Evolutionary conservation across 1,140 invertebrate genomes (phyloP), one percentile per base, ranked within the genome.

Genomic region (Geopemphigus sp.): DNA sequence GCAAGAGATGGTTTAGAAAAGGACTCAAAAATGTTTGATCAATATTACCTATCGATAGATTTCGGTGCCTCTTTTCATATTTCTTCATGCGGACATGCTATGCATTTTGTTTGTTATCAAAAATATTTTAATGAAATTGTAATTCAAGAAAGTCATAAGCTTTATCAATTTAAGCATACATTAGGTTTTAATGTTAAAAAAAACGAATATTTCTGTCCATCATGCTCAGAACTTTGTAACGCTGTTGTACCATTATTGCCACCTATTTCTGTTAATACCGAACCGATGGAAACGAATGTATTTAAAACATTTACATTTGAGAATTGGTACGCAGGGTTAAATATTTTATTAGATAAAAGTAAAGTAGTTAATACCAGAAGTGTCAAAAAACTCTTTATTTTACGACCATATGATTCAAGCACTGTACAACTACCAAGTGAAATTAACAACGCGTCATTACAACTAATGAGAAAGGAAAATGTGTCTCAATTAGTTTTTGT

Each of bases 1-100:
- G 84, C 86, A 82, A 85, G 87, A 80, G 83, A 84, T 53, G 81
- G 83, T 82, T 82, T 15, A 54, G 82, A 83, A 70, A 85, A 45
- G 82, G 82, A 17, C 14, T 56, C 50, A n/a, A 74, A 32, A 24
- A 56, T 50, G 3, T 39, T 85, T 56, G 88, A 92, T 82, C 88
- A 90, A 1, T 84, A 92, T 1, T 91, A 90, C 83, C 86, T 93
- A 56, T 89, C 90, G 0, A 86, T 90, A 14, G 91, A 92, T 82
- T 85, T 96, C n/a, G 89, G 90, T 19, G 90, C 90, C 45, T 94
- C 93, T 22, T 90, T 94, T 15, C 92, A 97, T 84, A 93, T 94
- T 6, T 94, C 93, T 82, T 95, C 94, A n/a, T 99, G 98, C 87
- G 96, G 97, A 5, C 98, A 99, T 86, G 92, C 96, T 3, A 98